phyloP scores from a whole-genome alignment of 2,888 invertebrate species.

The Suillia variegata region DNA sequence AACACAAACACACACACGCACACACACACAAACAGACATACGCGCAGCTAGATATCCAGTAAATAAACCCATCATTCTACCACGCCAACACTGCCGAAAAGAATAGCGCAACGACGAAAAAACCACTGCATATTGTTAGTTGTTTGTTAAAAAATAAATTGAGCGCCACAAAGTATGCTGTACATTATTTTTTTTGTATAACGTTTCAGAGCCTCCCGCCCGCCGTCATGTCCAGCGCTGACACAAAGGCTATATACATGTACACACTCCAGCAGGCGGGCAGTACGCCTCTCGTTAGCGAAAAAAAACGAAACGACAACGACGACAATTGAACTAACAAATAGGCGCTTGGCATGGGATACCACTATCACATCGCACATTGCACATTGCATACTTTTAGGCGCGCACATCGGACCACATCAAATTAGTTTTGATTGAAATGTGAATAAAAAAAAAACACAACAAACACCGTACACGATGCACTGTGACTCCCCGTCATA shows the following conservation, averaged over 20 bases:
- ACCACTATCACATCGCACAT: no score
- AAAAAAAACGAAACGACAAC: no score
- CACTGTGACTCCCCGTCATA: no score
- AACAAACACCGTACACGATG: no score
- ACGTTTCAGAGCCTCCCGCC: not conserved
- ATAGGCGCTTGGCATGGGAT: not conserved
- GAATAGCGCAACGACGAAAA: not conserved
- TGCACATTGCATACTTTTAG: slow-evolving; percentile 51
- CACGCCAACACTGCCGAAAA: not conserved
- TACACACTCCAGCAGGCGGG: not conserved
- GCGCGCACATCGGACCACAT: slow-evolving; percentile 22
- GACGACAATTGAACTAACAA: not conserved
- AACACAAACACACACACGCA: no score
- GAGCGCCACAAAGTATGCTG: slow-evolving; percentile 30
- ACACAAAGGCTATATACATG: not conserved
- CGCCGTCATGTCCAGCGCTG: no score
- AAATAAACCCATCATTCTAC: no score
- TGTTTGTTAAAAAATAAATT: slow-evolving; percentile 24
- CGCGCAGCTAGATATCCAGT: no score
- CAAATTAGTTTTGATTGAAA: not conserved
- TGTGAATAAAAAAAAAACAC: not conserved
- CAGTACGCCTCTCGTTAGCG: no score
- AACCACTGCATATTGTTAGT: not conserved
- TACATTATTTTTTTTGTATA: not conserved
- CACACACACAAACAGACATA: no score